A percentile compares a stretch with the other conserved stretches of the same genome.
phyloP scores from a whole-genome alignment of 2,797 vertebrate species.

The Bucorvus abyssinicus region DNA sequence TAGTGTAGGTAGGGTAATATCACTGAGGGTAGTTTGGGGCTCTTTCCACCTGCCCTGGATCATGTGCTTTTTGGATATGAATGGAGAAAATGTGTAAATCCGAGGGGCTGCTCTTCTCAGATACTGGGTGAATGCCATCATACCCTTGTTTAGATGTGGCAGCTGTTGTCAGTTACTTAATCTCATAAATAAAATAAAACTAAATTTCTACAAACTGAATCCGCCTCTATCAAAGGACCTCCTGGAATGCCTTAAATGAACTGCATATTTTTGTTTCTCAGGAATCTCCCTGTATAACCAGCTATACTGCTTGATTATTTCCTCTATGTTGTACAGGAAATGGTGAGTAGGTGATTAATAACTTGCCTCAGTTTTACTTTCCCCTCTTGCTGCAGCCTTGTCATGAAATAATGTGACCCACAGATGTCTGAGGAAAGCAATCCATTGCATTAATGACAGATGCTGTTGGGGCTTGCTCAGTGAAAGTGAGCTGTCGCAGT shows the following conservation, averaged over 20 bases:
- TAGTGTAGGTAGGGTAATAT: not conserved
- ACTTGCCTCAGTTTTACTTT: conserved; percentile 71
- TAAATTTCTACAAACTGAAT: conserved; percentile 37
- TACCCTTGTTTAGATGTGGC: conserved; percentile 47
- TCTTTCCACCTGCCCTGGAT: not conserved
- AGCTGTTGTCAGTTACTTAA: conserved; percentile 63
- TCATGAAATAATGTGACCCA: conserved; percentile 73
- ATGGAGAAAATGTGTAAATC: conserved; percentile 22
- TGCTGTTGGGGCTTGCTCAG: conserved; percentile 60
- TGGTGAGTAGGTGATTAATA: conserved; percentile 76
- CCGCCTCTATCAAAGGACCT: not conserved
- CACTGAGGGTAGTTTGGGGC: not conserved
- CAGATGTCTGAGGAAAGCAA: conserved; percentile 74
- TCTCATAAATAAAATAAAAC: conserved; percentile 56
- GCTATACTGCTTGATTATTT: conserved; percentile 59
- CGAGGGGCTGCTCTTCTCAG: conserved; percentile 36
- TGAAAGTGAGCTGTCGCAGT: conserved; percentile 50
- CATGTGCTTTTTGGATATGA: conserved; percentile 10
- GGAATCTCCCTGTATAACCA: conserved; percentile 64
- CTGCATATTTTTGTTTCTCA: conserved; percentile 56
- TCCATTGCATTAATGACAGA: conserved; percentile 67
- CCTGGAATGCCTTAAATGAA: conserved; percentile 55
- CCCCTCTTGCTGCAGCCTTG: conserved; percentile 65
- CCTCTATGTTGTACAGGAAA: conserved; percentile 66
- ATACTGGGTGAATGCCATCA: conserved; percentile 42